phyloP scores from a whole-genome alignment of 2,113 vertebrate genomes.

The Apodemus sylvaticus region DNA sequence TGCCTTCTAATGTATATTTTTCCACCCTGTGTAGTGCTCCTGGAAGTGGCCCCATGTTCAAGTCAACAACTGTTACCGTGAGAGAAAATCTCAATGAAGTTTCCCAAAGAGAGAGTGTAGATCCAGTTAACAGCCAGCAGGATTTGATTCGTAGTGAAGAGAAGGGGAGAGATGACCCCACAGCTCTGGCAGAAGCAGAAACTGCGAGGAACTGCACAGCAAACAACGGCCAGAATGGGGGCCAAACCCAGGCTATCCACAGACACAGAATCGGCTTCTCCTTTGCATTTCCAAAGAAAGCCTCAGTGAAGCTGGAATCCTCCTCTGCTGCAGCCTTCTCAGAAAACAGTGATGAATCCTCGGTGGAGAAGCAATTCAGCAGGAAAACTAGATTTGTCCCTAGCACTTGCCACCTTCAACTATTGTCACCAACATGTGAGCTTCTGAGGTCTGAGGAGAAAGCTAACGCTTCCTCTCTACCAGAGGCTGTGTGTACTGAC shows the following conservation, averaged over 20 bases:
- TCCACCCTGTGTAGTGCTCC: constrained; percentile 86
- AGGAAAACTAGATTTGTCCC: constrained; percentile 87
- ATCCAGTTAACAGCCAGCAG: constrained; percentile 72
- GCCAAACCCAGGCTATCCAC: constrained; percentile 83
- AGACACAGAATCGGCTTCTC: constrained; percentile 90
- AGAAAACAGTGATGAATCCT: constrained; percentile 88
- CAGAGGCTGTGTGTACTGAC: constrained; percentile 67
- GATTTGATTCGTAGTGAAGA: constrained; percentile 70
- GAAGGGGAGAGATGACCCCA: constrained; percentile 60
- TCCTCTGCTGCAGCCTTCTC: constrained; percentile 92
- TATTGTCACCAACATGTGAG: constrained; percentile 78
- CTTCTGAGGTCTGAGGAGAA: constrained; percentile 80
- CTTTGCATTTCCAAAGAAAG: constrained; percentile 93
- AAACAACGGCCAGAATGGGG: constrained; percentile 76
- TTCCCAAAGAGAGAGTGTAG: constrained; percentile 69
- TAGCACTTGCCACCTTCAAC: constrained; percentile 76
- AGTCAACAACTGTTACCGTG: constrained; percentile 93
- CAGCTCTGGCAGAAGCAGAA: constrained; percentile 69
- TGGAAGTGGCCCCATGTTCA: constrained; percentile 94
- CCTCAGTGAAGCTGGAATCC: constrained; percentile 89
- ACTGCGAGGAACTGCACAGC: constrained; percentile 64
- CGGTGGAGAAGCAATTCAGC: constrained; percentile 79
- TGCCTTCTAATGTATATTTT: background rate
- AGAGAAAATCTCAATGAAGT: constrained; percentile 82
- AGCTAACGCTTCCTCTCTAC: constrained; percentile 49